Evolutionary conservation across 2,888 invertebrate species (phyloP).

Genomic region (Cephus sareptanus): DNA sequence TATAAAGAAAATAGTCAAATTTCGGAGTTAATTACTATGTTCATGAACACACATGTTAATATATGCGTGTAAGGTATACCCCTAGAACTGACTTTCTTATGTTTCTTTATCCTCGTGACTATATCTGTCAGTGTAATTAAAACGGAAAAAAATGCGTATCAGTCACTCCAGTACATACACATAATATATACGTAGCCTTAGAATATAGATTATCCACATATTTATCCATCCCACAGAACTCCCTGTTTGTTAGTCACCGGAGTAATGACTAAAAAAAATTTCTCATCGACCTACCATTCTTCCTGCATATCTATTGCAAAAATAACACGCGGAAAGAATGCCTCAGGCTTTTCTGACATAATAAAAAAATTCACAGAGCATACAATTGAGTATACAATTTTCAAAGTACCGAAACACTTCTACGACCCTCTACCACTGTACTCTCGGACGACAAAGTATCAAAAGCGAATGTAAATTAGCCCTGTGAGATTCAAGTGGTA

Average conservation of each 20-base stretch:
- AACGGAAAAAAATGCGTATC: conserved; percentile 12
- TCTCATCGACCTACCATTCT: conserved; percentile 19
- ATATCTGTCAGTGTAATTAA: conserved; percentile 45
- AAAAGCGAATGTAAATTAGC: background rate
- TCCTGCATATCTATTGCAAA: conserved; percentile 14
- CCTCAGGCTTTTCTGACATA: background rate
- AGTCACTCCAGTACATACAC: background rate
- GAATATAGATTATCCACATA: too few relatives aligned
- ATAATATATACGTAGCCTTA: too few relatives aligned
- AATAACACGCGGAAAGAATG: background rate
- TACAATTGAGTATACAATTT: background rate
- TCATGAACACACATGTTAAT: too few relatives aligned
- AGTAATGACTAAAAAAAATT: conserved; percentile 9
- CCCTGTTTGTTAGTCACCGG: background rate
- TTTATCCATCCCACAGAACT: too few relatives aligned
- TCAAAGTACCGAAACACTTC: background rate
- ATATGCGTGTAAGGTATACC: background rate
- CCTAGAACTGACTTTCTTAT: conserved; percentile 17
- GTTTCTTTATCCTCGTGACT: conserved; percentile 32
- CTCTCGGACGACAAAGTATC: background rate
- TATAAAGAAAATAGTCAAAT: background rate
- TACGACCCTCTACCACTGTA: background rate
- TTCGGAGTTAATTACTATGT: too few relatives aligned
- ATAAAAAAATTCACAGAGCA: background rate
- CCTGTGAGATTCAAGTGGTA: background rate